Conservation (phyloP, 2,797 vertebrate genomes). For the Graptemys geographica region DNA sequence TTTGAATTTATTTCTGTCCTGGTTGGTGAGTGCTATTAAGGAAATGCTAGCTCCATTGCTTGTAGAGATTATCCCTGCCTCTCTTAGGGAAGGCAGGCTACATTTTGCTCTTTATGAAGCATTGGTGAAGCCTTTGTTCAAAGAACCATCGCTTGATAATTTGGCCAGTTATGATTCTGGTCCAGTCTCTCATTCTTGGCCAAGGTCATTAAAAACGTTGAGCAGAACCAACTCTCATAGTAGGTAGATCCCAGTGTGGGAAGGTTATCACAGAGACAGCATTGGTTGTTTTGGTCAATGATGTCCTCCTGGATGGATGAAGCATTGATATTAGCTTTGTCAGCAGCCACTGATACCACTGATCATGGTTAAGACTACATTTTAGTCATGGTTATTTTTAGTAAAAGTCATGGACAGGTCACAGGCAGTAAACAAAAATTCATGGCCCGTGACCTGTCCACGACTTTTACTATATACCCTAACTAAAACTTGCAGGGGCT, state of each 20-base stretch:
- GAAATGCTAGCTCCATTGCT: constrained; percentile 23
- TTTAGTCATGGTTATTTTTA: too few relatives aligned
- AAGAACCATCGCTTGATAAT: not conserved
- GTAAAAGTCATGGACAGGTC: too few relatives aligned
- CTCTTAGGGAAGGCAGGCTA: constrained; percentile 5
- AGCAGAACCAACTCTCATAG: not conserved
- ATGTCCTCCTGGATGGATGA: not conserved
- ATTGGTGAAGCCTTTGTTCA: not conserved
- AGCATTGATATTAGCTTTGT: not conserved
- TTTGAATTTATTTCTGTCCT: constrained; percentile 41
- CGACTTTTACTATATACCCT: too few relatives aligned
- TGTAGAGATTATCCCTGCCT: not conserved
- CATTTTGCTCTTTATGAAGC: constrained; percentile 17
- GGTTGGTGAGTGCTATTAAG: constrained; percentile 35
- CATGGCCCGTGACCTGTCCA: too few relatives aligned
- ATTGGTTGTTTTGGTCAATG: not conserved
- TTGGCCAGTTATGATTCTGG: not conserved
- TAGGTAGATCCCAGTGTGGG: not conserved
- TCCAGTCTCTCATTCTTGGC: not conserved
- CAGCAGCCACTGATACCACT: not conserved
- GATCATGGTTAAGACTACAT: not conserved
- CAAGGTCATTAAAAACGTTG: not conserved
- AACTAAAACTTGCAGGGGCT: too few relatives aligned
- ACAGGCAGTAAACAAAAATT: too few relatives aligned
- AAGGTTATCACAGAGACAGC: not conserved